These are phyloP conservation scores for Pseudopipra pipra DNA, from an alignment of 2,113 vertebrate species.

Conservation along the genomic window DNA sequence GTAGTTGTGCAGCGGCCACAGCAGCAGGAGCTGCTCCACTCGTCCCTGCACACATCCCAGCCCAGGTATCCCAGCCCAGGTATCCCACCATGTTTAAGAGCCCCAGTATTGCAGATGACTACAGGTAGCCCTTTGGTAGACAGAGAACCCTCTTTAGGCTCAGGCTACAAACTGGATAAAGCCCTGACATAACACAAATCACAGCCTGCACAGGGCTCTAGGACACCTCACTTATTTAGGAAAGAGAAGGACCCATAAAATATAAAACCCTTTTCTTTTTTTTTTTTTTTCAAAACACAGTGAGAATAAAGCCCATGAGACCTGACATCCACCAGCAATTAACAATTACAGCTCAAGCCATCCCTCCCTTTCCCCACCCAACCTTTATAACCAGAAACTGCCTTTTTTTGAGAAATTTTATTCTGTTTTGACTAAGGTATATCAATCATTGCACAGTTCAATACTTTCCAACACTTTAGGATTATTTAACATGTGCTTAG, in stretches of 20 bases:
- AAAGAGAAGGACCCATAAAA: neutral
- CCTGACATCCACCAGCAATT: neutral
- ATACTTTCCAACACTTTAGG: neutral
- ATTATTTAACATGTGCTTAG: neutral
- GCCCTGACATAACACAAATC: neutral
- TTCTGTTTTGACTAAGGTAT: neutral
- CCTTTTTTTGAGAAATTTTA: neutral
- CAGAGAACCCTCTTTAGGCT: neutral
- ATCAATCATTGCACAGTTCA: neutral
- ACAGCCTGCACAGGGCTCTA: neutral
- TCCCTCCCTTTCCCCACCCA: neutral
- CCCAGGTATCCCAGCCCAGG: too few species aligned
- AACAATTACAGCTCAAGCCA: neutral
- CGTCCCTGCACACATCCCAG: too few species aligned
- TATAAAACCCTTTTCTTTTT: neutral
- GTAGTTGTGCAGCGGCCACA: neutral
- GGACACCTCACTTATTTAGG: neutral
- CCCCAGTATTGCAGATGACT: neutral
- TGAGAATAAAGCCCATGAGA: neutral
- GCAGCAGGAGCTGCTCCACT: too few species aligned
- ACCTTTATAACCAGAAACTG: neutral
- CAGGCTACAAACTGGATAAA: neutral
- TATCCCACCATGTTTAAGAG: too few species aligned
- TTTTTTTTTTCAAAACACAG: neutral
- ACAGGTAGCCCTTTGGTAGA: neutral